These are phyloP conservation scores for Xiphophorus maculatus DNA, from an alignment of 2,113 vertebrate species.

Conservation along the genomic window DNA sequence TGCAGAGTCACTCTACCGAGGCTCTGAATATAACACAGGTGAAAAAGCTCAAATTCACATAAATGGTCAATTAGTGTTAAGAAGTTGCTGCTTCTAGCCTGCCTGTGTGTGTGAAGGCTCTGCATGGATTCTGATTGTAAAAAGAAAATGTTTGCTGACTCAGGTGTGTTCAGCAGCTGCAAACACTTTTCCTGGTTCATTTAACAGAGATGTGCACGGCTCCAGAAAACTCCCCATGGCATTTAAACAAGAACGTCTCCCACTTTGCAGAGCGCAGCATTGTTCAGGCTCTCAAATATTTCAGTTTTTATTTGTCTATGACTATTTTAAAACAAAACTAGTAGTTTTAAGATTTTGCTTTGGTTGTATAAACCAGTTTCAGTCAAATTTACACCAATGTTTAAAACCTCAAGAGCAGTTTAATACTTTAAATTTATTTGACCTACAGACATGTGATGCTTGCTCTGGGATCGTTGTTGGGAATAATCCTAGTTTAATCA, in stretches of 20 bases:
- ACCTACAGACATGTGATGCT: not conserved
- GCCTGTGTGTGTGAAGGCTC: conserved; percentile 7
- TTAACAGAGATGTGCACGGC: conserved; percentile 43
- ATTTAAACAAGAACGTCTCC: not conserved
- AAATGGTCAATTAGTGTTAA: conserved; percentile 21
- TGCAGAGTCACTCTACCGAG: not conserved
- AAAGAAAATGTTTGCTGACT: conserved; percentile 53
- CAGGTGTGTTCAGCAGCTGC: conserved; percentile 39
- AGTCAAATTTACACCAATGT: not conserved
- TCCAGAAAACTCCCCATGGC: conserved; percentile 30
- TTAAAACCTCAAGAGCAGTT: not conserved
- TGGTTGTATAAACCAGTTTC: not conserved
- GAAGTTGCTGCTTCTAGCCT: conserved; percentile 12
- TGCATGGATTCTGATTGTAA: conserved; percentile 42
- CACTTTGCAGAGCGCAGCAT: not conserved
- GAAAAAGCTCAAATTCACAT: conserved; percentile 20
- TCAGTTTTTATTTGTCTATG: not conserved
- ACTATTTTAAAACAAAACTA: not conserved
- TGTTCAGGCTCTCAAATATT: not conserved
- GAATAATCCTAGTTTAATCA: not conserved
- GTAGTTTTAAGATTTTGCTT: not conserved
- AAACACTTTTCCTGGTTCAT: conserved; percentile 48
- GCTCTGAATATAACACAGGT: conserved; percentile 24
- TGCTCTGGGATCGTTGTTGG: not conserved
- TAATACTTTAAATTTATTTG: not conserved